These are phyloP conservation scores for Hydroisotoma schaefferi DNA, from an alignment of 2,888 invertebrate species.

Conservation along the genomic window DNA sequence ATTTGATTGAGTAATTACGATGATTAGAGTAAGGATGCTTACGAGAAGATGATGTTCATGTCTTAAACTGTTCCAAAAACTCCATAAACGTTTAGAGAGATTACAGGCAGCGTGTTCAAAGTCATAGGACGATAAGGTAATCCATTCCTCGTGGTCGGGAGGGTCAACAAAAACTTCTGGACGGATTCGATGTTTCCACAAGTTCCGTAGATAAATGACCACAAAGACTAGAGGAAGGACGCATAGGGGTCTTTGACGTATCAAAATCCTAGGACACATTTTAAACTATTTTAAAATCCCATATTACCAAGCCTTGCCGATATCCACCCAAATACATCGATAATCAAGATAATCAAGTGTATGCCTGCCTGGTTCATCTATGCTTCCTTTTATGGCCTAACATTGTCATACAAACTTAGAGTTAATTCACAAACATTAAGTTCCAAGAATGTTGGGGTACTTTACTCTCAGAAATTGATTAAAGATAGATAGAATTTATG, in stretches of 20 bases:
- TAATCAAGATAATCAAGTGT: too few species aligned
- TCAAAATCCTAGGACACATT: slow-evolving; percentile 43
- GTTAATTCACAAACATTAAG: too few species aligned
- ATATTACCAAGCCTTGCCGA: too few species aligned
- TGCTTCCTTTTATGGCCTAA: too few species aligned
- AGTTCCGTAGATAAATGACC: slow-evolving; percentile 32
- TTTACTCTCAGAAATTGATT: too few species aligned
- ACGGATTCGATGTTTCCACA: slow-evolving; percentile 43
- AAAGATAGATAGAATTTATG: too few species aligned
- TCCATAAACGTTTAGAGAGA: slow-evolving; percentile 27
- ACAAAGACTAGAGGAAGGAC: slow-evolving; percentile 35
- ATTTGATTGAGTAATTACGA: too few species aligned
- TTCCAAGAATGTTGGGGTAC: too few species aligned
- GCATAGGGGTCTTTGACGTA: slow-evolving; percentile 40
- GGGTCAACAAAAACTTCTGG: slow-evolving; percentile 44
- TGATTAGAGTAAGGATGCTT: not conserved
- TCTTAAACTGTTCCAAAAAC: slow-evolving; percentile 30
- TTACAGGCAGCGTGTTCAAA: slow-evolving; percentile 30
- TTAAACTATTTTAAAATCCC: too few species aligned
- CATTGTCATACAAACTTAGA: too few species aligned
- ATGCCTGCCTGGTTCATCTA: too few species aligned
- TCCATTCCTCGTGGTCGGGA: slow-evolving; percentile 45
- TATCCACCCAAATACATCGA: too few species aligned
- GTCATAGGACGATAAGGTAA: slow-evolving; percentile 40
- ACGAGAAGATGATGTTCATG: slow-evolving; percentile 41